These are phyloP conservation scores for Cataglyphis altisquamis DNA, from an alignment of 2,888 invertebrate species.

Conservation along the genomic window DNA sequence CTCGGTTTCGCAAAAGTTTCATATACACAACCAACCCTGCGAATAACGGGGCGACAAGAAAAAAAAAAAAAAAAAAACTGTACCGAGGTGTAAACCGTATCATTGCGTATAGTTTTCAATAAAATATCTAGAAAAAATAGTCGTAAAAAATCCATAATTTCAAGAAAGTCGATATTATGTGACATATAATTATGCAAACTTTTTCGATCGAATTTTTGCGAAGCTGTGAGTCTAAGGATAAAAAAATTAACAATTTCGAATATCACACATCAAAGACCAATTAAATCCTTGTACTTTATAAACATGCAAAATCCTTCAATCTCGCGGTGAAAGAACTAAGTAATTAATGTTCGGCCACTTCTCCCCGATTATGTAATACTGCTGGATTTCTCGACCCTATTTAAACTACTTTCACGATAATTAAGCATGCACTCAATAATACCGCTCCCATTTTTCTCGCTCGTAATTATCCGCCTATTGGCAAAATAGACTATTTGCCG, in stretches of 20 bases:
- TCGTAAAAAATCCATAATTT: not conserved
- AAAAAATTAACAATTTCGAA: not conserved
- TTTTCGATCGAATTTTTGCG: not conserved
- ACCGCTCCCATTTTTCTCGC: slow-evolving; percentile 12
- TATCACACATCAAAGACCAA: not conserved
- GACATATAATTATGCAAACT: not conserved
- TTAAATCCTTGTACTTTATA: slow-evolving; percentile 18
- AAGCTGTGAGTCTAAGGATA: not conserved
- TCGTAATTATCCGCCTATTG: slow-evolving; percentile 27
- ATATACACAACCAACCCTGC: not conserved
- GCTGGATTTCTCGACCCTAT: slow-evolving; percentile 39
- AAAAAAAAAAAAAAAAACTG: not conserved
- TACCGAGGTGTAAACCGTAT: not conserved
- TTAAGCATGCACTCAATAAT: slow-evolving; percentile 43
- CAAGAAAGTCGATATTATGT: not conserved
- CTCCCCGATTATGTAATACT: slow-evolving; percentile 25
- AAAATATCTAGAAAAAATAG: not conserved
- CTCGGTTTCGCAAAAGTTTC: slow-evolving; percentile 33
- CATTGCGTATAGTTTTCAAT: not conserved
- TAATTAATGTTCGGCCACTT: slow-evolving; percentile 28
- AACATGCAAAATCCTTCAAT: slow-evolving; percentile 28
- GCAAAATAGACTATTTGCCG: slow-evolving; percentile 11
- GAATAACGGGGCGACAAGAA: not conserved
- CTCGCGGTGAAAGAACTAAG: slow-evolving; percentile 18
- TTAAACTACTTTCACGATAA: slow-evolving; percentile 29